phyloP scores from a whole-genome alignment of 1,140 invertebrate species.

The Hermatobates lingyangjiaoensis region DNA sequence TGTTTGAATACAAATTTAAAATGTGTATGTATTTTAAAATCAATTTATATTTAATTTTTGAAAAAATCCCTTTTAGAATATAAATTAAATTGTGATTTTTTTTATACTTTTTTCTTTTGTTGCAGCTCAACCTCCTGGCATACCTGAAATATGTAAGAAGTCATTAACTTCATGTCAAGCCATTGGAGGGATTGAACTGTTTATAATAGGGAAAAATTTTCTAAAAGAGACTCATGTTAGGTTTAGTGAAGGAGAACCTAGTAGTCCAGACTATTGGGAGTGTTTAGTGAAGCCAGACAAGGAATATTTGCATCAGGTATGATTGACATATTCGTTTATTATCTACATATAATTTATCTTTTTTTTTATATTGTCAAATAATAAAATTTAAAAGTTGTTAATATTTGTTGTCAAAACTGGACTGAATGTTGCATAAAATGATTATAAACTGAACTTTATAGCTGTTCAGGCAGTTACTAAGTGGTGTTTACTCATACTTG shows the following conservation, averaged over 20 bases:
- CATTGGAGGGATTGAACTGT: constrained; percentile 71
- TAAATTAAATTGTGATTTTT: background rate
- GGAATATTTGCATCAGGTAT: constrained; percentile 60
- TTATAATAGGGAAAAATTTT: constrained; percentile 92
- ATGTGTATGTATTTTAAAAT: too few species aligned
- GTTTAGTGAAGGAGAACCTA: constrained; percentile 47
- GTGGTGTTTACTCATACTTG: too few species aligned
- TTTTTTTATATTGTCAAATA: too few species aligned
- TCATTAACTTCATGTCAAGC: constrained; percentile 60
- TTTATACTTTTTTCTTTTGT: constrained; percentile 11
- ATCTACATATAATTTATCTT: too few species aligned
- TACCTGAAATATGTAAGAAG: constrained; percentile 89
- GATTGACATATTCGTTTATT: background rate
- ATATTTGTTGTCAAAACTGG: too few species aligned
- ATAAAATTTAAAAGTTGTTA: too few species aligned
- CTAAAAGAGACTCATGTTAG: constrained; percentile 80
- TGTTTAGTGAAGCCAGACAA: constrained; percentile 59
- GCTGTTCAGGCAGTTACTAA: too few species aligned
- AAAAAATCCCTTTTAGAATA: background rate
- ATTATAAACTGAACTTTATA: too few species aligned
- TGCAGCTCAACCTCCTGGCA: constrained; percentile 81
- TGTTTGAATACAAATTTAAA: too few species aligned
- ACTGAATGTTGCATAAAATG: too few species aligned
- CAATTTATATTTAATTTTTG: too few species aligned
- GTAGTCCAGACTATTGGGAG: constrained; percentile 42